Evolutionary conservation across 2,888 invertebrate genomes (phyloP), one percentile per base, ranked within the genome.

Genomic region (Melanchra persicariae): DNA sequence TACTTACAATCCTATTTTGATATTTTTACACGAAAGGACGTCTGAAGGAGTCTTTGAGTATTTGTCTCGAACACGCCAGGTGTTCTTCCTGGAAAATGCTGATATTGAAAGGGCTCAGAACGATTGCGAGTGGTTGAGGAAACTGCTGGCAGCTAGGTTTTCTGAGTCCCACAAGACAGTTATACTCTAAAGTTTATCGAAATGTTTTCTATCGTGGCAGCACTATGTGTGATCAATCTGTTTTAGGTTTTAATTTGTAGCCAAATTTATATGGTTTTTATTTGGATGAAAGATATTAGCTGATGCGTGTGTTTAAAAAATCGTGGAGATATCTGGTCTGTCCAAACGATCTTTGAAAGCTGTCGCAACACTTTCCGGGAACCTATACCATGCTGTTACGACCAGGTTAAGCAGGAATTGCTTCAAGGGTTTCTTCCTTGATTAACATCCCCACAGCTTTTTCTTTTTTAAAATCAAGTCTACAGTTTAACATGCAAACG

Each of bases 1-100:
- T 40, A 77, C 45, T 24, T 26, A 69, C 37, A 77, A 76, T 64
- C 51, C 34, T 58, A 47, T 69, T 64, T 12, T 30, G 51, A 63
- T 60, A 81, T 68, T 60, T 26, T 52, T 59, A 60, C 30, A 24
- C 19, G 12, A 61, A 51, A 77, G 40, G 51, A 34, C 40, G 54
- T 43, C 45, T 63, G 45, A 43, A 67, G 62, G 34, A 45, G 34
- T 47, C 22, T 54, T 70, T 43, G 26, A 34, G 26, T 78, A 47
- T 72, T 74, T 22, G 22, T 49, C 24, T 60, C 49, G 17, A 7
- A n/a, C n/a, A n/a, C n/a, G n/a, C n/a, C n/a, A n/a, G n/a, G 60
- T 37, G 55, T 26, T 59, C 10, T 54, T 22, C 9, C 22, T 26
- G 22, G 1, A 26, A 59, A 79, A 6, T 37, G 51, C 22, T 77